Conservation (phyloP, 2,113 vertebrate genomes). For the Typhlomys cinereus region DNA sequence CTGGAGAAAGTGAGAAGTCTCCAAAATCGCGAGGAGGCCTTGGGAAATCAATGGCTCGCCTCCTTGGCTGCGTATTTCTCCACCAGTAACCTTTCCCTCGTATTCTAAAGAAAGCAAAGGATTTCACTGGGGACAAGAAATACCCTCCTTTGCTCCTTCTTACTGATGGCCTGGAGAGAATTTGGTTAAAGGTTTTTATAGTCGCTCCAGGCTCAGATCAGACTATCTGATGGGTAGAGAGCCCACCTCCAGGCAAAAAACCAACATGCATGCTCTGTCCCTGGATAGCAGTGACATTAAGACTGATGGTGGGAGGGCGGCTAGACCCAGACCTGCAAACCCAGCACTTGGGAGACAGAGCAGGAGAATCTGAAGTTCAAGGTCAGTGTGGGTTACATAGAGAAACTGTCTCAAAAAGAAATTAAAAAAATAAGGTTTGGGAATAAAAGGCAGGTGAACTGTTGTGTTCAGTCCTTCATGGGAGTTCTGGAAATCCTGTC, state of each 20-base stretch:
- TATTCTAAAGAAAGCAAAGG: neutral
- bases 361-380: neutral
- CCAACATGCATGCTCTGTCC: neutral
- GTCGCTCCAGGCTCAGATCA: neutral
- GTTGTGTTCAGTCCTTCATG: neutral
- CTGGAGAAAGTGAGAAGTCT: neutral
- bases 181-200: neutral
- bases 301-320: too few relatives aligned
- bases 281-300: neutral
- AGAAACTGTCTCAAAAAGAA: neutral
- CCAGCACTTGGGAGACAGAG: neutral
- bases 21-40: neutral
- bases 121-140: neutral
- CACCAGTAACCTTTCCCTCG: neutral
- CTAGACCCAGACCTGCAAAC: too few relatives aligned
- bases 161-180: neutral
- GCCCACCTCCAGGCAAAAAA: neutral
- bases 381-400: neutral
- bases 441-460: neutral
- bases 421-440: too few relatives aligned
- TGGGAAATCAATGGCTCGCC: neutral
- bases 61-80: neutral
- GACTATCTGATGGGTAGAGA: neutral
- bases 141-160: neutral
- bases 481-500: neutral